These are phyloP conservation scores for Falco novaeseelandiae DNA, from an alignment of 2,797 vertebrate genomes.

Conservation along the genomic window DNA sequence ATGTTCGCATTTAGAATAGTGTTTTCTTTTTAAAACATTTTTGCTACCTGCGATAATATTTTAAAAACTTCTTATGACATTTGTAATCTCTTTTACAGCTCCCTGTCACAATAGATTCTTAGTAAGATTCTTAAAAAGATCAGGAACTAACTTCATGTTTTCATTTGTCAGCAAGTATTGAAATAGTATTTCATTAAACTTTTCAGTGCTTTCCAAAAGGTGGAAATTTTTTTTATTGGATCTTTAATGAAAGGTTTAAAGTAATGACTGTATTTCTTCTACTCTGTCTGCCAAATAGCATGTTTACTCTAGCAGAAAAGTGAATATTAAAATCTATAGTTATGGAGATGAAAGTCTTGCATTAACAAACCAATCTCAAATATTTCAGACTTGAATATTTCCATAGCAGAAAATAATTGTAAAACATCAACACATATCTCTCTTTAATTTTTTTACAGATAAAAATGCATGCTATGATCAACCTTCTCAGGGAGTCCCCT, in stretches of 20 bases:
- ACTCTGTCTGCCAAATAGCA: background rate
- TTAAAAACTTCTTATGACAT: background rate
- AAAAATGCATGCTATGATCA: background rate
- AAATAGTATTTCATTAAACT: background rate
- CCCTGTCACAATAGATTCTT: background rate
- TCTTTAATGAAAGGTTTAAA: background rate
- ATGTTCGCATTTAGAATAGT: background rate
- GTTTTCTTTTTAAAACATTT: background rate
- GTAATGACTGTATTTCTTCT: background rate
- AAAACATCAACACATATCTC: background rate
- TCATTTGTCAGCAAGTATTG: background rate
- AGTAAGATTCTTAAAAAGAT: background rate
- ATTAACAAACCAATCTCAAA: background rate
- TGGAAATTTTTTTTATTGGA: background rate
- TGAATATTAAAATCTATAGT: background rate
- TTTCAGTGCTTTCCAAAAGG: background rate
- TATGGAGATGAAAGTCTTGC: background rate
- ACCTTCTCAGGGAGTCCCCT: background rate
- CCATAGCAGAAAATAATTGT: background rate
- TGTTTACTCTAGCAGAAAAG: background rate
- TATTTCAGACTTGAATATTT: background rate
- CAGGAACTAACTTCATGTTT: background rate
- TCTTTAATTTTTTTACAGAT: background rate
- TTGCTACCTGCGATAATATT: background rate
- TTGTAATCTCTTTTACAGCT: background rate